These are phyloP conservation scores for Rhingia rostrata DNA, from an alignment of 2,888 invertebrate genomes.

Conservation along the genomic window DNA sequence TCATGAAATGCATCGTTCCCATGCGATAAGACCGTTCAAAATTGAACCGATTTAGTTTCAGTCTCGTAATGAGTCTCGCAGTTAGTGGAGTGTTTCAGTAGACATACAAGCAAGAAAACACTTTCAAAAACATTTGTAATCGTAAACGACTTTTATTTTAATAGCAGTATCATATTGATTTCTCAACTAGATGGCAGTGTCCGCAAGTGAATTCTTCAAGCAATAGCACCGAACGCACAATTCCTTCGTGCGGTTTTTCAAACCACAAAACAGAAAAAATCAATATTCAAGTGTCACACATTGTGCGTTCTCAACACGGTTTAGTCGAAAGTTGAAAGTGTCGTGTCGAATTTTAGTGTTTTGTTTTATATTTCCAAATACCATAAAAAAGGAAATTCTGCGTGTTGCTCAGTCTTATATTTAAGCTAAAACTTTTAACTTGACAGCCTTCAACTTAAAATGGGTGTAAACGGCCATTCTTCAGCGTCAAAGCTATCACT, in stretches of 20 bases:
- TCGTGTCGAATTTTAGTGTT: neutral
- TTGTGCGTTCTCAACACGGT: constrained; percentile 19
- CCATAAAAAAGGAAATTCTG: neutral
- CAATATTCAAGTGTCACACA: constrained; percentile 58
- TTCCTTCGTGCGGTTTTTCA: neutral
- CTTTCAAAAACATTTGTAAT: constrained; percentile 6
- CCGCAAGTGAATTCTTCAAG: constrained; percentile 20
- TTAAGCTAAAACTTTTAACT: neutral
- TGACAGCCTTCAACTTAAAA: constrained; percentile 42
- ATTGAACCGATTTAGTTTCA: constrained; percentile 43
- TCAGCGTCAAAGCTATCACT: constrained; percentile 82
- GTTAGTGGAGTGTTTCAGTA: constrained; percentile 17
- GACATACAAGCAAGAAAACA: constrained; percentile 1
- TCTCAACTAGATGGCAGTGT: constrained; percentile 40
- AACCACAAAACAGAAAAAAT: constrained; percentile 46
- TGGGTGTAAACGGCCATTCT: constrained; percentile 76
- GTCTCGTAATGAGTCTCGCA: constrained; percentile 60
- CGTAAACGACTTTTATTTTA: constrained; percentile 1
- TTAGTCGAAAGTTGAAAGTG: constrained; percentile 15
- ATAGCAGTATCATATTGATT: constrained; percentile 4
- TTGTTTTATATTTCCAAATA: neutral
- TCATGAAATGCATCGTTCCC: constrained; percentile 49
- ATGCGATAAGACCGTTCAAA: constrained; percentile 39
- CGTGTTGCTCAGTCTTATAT: neutral
- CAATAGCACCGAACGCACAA: constrained; percentile 2